phyloP scores from a whole-genome alignment of 2,888 invertebrate species.

The Chaitophorus viminalis region DNA sequence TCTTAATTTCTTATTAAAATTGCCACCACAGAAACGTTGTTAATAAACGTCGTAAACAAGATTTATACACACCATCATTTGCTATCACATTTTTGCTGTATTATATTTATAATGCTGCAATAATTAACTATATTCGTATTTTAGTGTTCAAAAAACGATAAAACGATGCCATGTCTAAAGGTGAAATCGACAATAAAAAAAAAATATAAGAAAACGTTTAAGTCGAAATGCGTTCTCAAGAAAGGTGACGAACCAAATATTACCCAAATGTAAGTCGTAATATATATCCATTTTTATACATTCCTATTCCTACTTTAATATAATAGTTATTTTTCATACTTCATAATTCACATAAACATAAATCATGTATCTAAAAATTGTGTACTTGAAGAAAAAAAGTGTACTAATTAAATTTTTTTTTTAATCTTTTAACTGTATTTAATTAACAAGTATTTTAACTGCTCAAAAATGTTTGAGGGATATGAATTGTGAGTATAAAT shows the following conservation, averaged over 20 bases:
- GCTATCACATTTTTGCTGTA: background rate
- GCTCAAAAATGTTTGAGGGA: no score
- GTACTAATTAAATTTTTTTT: no score
- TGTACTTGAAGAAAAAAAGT: background rate
- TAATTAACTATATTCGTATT: background rate
- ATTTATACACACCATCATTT: background rate
- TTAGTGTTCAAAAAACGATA: conserved; percentile 1
- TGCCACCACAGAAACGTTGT: background rate
- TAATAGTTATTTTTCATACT: no score
- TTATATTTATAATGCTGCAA: background rate
- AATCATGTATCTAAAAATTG: no score
- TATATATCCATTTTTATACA: background rate
- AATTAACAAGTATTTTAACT: background rate
- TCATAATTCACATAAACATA: no score
- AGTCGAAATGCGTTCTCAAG: background rate
- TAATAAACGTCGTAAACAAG: no score
- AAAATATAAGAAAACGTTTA: background rate
- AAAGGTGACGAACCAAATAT: background rate
- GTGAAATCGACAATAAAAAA: background rate
- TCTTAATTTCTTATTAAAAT: background rate
- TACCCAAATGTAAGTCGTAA: background rate
- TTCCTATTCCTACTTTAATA: no score
- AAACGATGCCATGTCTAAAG: conserved; percentile 10
- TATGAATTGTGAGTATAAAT: no score
- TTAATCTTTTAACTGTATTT: no score